Percentiles rank a stretch among this genome's conserved stretches.
phyloP scores from a whole-genome alignment of 2,797 vertebrate genomes.

The Acanthis flammea region DNA sequence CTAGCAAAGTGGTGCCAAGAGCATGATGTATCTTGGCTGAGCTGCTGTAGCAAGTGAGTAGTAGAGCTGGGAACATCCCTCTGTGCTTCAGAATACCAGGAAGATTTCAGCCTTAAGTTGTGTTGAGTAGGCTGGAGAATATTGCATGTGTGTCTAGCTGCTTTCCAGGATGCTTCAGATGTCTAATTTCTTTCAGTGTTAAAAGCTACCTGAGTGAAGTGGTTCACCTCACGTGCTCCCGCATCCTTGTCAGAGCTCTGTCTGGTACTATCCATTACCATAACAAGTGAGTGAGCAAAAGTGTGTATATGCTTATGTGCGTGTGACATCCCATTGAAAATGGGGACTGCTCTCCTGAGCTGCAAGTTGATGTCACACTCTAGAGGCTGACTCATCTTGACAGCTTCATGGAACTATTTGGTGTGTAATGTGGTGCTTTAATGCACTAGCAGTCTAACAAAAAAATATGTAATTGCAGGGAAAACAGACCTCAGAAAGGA shows the following conservation, averaged over 20 bases:
- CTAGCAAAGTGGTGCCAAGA: background rate
- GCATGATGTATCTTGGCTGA: background rate
- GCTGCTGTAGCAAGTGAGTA: background rate
- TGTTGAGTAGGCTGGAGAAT: background rate
- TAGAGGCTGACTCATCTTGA: background rate
- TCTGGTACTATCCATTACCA: constrained; percentile 91
- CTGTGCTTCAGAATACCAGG: background rate
- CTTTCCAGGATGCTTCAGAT: background rate
- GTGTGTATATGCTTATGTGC: rapidly evolving
- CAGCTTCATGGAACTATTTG: background rate
- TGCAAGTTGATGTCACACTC: background rate
- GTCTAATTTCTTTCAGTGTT: constrained; percentile 68
- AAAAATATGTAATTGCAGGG: constrained; percentile 76
- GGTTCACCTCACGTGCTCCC: constrained; percentile 90
- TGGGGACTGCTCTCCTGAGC: background rate
- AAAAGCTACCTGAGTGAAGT: constrained; percentile 89
- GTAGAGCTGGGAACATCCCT: background rate
- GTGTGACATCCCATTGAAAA: background rate
- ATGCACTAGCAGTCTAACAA: background rate
- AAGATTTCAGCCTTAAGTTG: background rate
- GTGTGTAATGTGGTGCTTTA: background rate
- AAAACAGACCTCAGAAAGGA: constrained; percentile 90
- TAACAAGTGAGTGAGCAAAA: constrained; percentile 83
- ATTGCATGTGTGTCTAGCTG: background rate
- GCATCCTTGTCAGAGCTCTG: constrained; percentile 90